Conservation (phyloP, 1,140 invertebrate genomes). For the Oryctes rhinoceros region DNA sequence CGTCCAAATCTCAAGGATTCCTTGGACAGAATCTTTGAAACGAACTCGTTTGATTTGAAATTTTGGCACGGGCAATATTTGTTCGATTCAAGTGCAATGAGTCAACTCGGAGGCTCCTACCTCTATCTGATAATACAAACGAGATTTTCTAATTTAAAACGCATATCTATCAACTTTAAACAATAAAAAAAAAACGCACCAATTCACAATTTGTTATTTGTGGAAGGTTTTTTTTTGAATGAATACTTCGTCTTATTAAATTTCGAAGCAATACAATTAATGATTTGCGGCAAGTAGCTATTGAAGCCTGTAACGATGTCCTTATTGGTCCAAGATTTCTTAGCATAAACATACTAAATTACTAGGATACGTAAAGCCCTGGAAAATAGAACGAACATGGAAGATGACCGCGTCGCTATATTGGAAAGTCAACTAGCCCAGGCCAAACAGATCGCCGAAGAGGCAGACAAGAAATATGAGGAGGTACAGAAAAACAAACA, state of each 20-base stretch:
- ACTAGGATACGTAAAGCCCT: constrained; percentile 96
- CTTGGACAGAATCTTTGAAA: no score
- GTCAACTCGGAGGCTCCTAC: no score
- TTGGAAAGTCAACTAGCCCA: constrained; percentile 95
- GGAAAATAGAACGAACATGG: constrained; percentile 98
- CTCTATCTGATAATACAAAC: no score
- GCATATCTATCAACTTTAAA: no score
- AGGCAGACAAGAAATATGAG: constrained; percentile 99
- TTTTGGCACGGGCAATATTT: no score
- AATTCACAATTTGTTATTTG: no score
- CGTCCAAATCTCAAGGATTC: no score
- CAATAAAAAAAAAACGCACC: no score
- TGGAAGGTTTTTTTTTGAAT: no score
- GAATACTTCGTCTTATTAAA: neutral
- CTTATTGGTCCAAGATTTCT: neutral
- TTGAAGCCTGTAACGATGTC: neutral
- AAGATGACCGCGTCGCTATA: constrained; percentile 94
- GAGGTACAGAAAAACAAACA: constrained; percentile 73
- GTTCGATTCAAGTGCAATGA: no score
- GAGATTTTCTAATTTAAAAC: no score
- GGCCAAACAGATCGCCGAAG: constrained; percentile 97
- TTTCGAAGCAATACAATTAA: neutral
- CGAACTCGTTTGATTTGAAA: no score
- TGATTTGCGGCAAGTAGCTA: constrained; percentile 2
- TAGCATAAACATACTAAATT: constrained; percentile 23